Base-by-base conservation (phyloP, 2,113 vertebrate species). In the Leucopsar rothschildi region DNA sequence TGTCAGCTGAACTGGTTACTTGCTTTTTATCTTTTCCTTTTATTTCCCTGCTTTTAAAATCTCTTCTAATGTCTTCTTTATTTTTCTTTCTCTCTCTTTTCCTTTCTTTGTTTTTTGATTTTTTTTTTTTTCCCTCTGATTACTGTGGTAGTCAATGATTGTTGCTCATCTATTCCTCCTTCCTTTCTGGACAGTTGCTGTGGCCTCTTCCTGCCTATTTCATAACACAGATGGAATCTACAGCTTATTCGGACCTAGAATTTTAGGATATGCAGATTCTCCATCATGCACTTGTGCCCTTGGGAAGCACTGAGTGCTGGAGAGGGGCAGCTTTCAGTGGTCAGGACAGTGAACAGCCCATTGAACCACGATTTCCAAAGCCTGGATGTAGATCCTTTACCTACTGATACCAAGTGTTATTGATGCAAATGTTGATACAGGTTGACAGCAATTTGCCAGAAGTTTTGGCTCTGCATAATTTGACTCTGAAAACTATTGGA, bases 361-460 rank as follows among this genome's bases (percentile, higher is more conserved):
- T 0, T 40, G 45, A 86, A 73, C 52, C 49, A n/a, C 4, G 6
- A 21, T 52, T 81, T 71, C 65, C 78, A 75, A 42, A 89, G 65
- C 35, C 60, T 40, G 73, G 52, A 71, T 45, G 33, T 17, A 44
- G 78, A 84, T 47, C 53, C 90, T 87, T 47, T 70, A 78, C 28
- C 40, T 73, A 52, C 47, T 5, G 1, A 76, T 63, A 79, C 13
- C 47, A 78, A 82, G 20, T 12, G 37, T 77, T 83, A 81, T 28
- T 79, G 53, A 91, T 81, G 60, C 7, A 91, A 88, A 81, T 66
- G 45, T 55, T 88, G 80, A 90, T 87, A 49, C 44, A 71, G 77
- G 73, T 82, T 71, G 92, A 89, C 93, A 92, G 81, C 35, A 84
- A 87, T 85, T 82, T 89, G 49, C 73, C 70, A 82, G 11, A 82